Base-by-base conservation (phyloP, 2,113 vertebrate genomes). In the Candoia aspera region DNA sequence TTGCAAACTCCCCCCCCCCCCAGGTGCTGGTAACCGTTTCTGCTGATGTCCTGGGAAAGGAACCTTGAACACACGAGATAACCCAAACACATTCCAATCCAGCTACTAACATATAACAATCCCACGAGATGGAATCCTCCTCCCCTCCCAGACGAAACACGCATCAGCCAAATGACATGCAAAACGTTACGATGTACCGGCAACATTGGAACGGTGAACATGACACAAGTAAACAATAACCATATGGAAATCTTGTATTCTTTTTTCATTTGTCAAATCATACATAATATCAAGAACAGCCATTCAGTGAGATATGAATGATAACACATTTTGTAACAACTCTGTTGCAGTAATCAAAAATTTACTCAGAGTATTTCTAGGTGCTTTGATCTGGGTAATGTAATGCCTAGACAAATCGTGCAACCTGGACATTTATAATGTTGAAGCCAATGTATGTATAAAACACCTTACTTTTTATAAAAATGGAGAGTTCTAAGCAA, bases 221-320 rank as follows among this genome's bases (percentile, higher is more conserved):
- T n/a, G n/a, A n/a, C n/a, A n/a, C n/a, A 93, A 94, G 85, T 94
- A 95, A 96, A 93, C 92, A 93, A 94, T 91, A 90, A 93, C 93
- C 95, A 95, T 96, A 96, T 96, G 96, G 96, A 96, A 95, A 95
- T 94, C 90, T 90, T 6, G 91, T 91, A 91, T 95, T 94, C 73
- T 90, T 59, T 83, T 49, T 79, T 21, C 17, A 87, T 3, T 94
- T 95, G 95, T 95, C 26, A 90, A 94, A 93, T 90, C 91, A 95
- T 91, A 94, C 26, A 95, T 96, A 94, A 62, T 95, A 64, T 90
- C 83, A 92, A 37, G 79, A 92, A 93, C 92, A 55, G 37, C 94
- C 95, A 94, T 68, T 92, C 62, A 90, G 79, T 93, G 93, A 94
- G 91, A 93, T 86, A 46, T 59, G 58, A 95, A 46, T 24, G 68